Evolutionary conservation across 2,113 vertebrate genomes (phyloP), one percentile per base, ranked within the genome.

Genomic region (Argyrosomus japonicus): DNA sequence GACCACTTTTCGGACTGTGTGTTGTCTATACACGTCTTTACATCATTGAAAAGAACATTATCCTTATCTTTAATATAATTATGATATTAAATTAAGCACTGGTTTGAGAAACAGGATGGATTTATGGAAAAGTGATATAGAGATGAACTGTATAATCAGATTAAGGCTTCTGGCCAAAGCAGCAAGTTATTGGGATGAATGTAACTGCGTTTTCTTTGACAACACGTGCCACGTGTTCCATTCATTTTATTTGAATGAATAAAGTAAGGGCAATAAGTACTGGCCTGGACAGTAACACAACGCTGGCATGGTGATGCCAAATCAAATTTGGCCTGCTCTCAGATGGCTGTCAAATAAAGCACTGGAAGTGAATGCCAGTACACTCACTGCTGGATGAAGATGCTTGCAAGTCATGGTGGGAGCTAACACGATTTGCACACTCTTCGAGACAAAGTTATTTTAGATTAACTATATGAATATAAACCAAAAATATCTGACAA

Each of bases 301-400:
- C 58, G 40, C 18, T 65, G 56, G 15, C 43, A 45, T 58, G 40
- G 7, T 75, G 17, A 78, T 81, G 32, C 23, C 21, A 62, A 89
- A 78, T 86, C 70, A 68, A 63, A 84, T 84, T 36, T 69, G n/a
- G 14, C 53, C 68, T 56, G 36, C 29, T 60, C 61, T 78, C 45
- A 72, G 54, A 47, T 19, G 56, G 77, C 54, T 53, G 67, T 65
- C 51, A 60, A 40, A 40, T 9, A 51, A 27, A 85, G 65, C 79
- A 64, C 45, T 58, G 70, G 23, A 63, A 53, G 53, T 4, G 8
- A 76, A 57, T 17, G 32, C 29, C 68, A 73, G 61, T 10, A 51
- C 1, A 25, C 13, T 77, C 60, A 54, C 32, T 54, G 27, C 19
- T 23, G 27, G 17, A 48, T 36, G 40, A 63, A 11, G 53, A 56